Conservation (phyloP, 2,888 invertebrate genomes). For the Pristionchus entomophagus region DNA sequence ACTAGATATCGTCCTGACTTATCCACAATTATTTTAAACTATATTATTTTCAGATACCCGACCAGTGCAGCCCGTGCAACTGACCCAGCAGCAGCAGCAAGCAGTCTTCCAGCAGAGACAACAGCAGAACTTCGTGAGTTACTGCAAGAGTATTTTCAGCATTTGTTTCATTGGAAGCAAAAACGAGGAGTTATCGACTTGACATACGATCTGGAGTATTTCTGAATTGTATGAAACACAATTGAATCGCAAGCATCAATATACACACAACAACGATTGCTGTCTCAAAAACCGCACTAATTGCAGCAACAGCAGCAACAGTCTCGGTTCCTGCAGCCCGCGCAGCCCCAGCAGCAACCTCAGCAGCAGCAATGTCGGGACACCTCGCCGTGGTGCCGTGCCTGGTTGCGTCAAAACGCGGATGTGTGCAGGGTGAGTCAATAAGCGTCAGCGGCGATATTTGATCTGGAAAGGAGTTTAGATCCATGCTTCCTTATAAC, state of each 20-base stretch:
- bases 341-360: not conserved
- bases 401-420: conserved; percentile 66
- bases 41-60: not conserved
- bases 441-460: too few species aligned
- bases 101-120: conserved; percentile 4
- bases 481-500: too few species aligned
- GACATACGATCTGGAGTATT: too few species aligned
- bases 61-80: not conserved
- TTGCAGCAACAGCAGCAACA: conserved; percentile 34
- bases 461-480: too few species aligned
- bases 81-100: not conserved
- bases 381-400: conserved; percentile 67
- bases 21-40: not conserved
- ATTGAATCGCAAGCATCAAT: too few species aligned
- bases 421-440: conserved; percentile 59
- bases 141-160: not conserved
- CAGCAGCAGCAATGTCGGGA: conserved; percentile 55
- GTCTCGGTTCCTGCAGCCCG: not conserved
- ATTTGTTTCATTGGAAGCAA: too few species aligned
- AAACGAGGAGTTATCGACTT: too few species aligned
- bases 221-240: too few species aligned
- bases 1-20: too few species aligned
- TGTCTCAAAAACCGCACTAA: not conserved
- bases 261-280: too few species aligned
- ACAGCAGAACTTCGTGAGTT: conserved; percentile 28